phyloP scores from a whole-genome alignment of 2,113 vertebrate species.

The Sapayoa aenigma region DNA sequence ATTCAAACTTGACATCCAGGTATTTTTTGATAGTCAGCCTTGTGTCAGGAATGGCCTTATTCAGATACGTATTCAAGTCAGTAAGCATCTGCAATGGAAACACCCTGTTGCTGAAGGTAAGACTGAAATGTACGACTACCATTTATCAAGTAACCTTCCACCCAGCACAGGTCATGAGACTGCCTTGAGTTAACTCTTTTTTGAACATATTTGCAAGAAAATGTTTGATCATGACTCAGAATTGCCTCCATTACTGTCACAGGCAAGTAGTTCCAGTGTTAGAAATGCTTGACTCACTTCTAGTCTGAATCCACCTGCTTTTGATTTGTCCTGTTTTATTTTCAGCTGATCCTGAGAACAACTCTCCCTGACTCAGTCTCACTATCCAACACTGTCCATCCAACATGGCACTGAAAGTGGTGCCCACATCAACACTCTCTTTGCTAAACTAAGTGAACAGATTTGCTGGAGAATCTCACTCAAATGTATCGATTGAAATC shows the following conservation, averaged over 20 bases:
- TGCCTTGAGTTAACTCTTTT: background rate
- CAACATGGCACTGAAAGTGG: background rate
- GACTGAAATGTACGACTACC: background rate
- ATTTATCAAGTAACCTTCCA: background rate
- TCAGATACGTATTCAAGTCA: constrained; percentile 94
- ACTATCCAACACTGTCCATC: accelerated
- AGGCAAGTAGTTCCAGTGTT: background rate
- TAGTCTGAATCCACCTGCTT: background rate
- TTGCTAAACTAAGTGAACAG: background rate
- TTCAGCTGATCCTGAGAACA: background rate
- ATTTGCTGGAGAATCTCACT: background rate
- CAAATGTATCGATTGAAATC: background rate
- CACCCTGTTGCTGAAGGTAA: background rate
- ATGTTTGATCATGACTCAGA: background rate
- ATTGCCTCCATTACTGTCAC: background rate
- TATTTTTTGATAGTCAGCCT: constrained; percentile 98
- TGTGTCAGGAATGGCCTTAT: constrained; percentile 97
- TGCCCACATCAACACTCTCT: background rate
- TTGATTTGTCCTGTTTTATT: accelerated
- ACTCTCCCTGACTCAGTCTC: background rate
- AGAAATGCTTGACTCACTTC: background rate
- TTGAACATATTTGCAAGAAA: background rate
- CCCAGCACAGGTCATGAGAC: background rate
- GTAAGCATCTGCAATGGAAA: constrained; percentile 88
- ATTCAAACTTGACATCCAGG: constrained; percentile 98